A percentile compares a stretch with the other conserved stretches of the same genome.
These are phyloP conservation scores for Lasioglossum lativentre DNA, from an alignment of 2,888 invertebrate species.

Conservation along the genomic window DNA sequence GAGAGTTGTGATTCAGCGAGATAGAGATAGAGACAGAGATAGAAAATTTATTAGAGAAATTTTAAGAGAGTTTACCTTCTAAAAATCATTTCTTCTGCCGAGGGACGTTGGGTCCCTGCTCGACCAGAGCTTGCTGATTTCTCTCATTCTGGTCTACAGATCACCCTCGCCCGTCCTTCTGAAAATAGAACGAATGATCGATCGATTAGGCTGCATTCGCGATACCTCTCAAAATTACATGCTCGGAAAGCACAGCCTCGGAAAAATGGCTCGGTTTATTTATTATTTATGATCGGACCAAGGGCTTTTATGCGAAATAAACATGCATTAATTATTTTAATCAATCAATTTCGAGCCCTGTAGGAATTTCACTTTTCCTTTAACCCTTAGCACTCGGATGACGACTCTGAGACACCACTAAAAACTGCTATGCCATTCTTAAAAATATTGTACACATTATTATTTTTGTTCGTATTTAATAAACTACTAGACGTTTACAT, in stretches of 20 bases:
- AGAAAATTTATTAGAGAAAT: background rate
- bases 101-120: constrained; percentile 80
- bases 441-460: too few relatives aligned
- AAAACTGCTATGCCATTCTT: too few relatives aligned
- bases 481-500: too few relatives aligned
- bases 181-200: constrained; percentile 55
- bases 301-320: too few relatives aligned
- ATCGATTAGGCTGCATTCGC: background rate
- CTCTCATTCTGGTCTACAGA: constrained; percentile 76
- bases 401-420: too few relatives aligned
- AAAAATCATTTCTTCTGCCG: constrained; percentile 83
- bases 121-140: constrained; percentile 73
- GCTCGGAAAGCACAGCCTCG: background rate
- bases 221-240: background rate
- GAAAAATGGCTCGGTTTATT: background rate
- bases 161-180: constrained; percentile 66
- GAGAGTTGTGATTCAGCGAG: background rate
- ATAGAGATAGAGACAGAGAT: background rate
- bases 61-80: constrained; percentile 77
- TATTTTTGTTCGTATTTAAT: too few relatives aligned
- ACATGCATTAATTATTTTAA: too few relatives aligned
- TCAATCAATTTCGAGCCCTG: too few relatives aligned
- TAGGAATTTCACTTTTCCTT: too few relatives aligned
- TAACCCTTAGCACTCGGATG: too few relatives aligned
- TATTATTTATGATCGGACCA: background rate